A percentile compares a stretch with the other conserved stretches of the same genome.
Evolutionary conservation across 2,888 invertebrate species (phyloP).

Genomic region (Sarcophaga rosellei): DNA sequence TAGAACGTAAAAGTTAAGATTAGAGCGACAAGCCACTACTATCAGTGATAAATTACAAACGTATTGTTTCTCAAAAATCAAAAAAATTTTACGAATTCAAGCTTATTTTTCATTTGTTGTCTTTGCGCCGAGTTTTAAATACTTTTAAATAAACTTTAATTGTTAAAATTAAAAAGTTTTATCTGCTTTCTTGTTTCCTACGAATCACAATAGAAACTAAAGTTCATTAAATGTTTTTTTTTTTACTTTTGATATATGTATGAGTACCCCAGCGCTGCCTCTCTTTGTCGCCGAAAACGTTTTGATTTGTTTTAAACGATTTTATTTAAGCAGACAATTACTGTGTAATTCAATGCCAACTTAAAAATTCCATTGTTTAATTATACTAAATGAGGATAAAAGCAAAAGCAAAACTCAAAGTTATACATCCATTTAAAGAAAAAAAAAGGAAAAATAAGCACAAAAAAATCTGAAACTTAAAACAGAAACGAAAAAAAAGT

Average conservation of each 20-base stretch:
- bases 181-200: neutral
- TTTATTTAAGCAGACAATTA: constrained; percentile 18
- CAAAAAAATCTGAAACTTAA: neutral
- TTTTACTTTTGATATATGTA: neutral
- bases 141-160: constrained; percentile 49
- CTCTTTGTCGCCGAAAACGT: too few species aligned
- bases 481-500: neutral
- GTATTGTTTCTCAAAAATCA: too few species aligned
- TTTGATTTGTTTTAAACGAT: neutral
- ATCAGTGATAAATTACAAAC: too few species aligned
- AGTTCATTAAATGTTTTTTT: constrained; percentile 20
- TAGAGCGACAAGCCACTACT: too few species aligned
- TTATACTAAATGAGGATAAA: constrained; percentile 36
- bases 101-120: neutral
- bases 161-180: constrained; percentile 54
- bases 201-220: constrained; percentile 21
- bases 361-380: constrained; percentile 34
- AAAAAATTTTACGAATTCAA: too few species aligned
- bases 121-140: constrained; percentile 24
- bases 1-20: too few species aligned
- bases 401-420: constrained; percentile 1
- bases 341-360: constrained; percentile 58
- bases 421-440: neutral
- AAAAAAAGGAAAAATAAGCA: constrained; percentile 2
- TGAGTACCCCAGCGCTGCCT: too few species aligned